phyloP scores from a whole-genome alignment of 2,113 vertebrate species.

The Ondatra zibethicus region DNA sequence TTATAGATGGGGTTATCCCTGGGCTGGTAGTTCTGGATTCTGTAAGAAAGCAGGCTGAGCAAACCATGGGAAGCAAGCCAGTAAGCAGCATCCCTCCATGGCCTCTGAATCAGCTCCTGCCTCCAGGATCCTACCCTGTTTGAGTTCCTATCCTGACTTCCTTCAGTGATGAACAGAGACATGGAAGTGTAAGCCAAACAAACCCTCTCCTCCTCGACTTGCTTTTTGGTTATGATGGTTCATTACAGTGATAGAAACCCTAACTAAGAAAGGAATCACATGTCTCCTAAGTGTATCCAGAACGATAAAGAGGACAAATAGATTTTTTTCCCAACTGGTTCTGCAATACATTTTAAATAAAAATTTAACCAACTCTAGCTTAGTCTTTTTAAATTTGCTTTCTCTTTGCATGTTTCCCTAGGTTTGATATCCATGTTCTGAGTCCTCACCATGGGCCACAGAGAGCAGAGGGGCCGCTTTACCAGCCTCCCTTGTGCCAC shows the following conservation, averaged over 20 bases:
- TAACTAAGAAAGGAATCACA: neutral
- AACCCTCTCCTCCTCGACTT: no score
- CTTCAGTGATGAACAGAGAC: neutral
- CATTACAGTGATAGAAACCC: neutral
- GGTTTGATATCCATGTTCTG: fast-evolving
- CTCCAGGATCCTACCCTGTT: neutral
- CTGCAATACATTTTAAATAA: neutral
- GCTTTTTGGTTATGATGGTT: neutral
- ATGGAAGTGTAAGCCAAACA: neutral
- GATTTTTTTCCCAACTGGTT: neutral
- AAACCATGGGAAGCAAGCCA: neutral
- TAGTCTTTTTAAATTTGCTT: neutral
- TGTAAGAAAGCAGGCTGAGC: neutral
- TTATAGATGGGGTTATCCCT: neutral
- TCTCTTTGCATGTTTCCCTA: neutral
- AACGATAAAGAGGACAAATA: neutral
- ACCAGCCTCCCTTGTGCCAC: neutral
- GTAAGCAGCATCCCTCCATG: neutral
- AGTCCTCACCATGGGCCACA: no score
- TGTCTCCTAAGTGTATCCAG: neutral
- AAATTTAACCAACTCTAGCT: neutral
- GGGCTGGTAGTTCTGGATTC: neutral
- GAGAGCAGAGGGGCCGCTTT: neutral
- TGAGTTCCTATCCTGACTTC: neutral
- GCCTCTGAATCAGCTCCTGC: neutral